Evolutionary conservation across 2,888 invertebrate species (phyloP), one percentile per base, ranked within the genome.

Genomic region (Thera britannica): DNA sequence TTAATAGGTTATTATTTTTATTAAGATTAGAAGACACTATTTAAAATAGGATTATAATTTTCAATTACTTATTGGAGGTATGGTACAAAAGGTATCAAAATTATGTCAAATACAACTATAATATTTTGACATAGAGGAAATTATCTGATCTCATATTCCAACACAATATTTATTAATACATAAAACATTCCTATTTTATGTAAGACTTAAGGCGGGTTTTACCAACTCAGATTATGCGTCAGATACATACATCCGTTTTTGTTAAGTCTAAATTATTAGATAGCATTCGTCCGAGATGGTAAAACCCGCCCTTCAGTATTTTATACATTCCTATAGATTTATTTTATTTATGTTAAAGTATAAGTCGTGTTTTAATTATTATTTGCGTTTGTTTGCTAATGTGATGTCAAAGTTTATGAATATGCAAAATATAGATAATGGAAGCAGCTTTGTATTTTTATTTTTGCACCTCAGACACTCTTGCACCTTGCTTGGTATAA

Each of bases 401-500:
- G 79, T 81, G 73, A 79, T 81, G 77, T 84, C 79, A 77, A 72
- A 72, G 72, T 81, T 80, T 83, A n/a, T 81, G 68, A 58, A 38
- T 48, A 62, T 70, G 67, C 82, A 75, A 86, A 89, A 89, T 89
- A 90, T 89, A 90, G 86, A 85, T 88, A 86, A 88, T 89, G 81
- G 85, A 85, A 88, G 83, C 85, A 83, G 87, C 86, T 91, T 91
- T 79, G 78, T 83, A 84, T 81, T 66, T 87, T 89, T 89, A 89
- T 85, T 82, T 87, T 87, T 78, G 74, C 78, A 78, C 80, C 82
- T 74, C 65, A 41, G 75, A 72, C 80, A 79, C 77, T 73, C 74
- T 75, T 73, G 62, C 70, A 70, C 60, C 73, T 61, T 54, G 23
- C 51, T 59, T 48, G 23, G 36, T 12, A 49, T 51, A 58, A 35